phyloP scores from a whole-genome alignment of 2,113 vertebrate genomes.

The Syngnathus floridae region DNA sequence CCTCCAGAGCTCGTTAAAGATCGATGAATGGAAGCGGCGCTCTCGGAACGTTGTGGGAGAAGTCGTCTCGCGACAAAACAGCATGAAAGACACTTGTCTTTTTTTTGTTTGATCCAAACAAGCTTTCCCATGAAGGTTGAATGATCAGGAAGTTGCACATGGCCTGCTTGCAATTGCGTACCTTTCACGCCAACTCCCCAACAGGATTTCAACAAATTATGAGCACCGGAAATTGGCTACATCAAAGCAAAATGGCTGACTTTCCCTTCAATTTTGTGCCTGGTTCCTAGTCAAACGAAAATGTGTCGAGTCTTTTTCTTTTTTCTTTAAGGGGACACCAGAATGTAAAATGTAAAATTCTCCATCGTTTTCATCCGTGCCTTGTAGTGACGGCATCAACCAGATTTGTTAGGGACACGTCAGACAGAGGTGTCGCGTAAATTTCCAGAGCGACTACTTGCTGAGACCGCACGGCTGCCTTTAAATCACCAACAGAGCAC shows the following conservation, averaged over 20 bases:
- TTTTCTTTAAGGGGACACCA: no score
- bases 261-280: background rate
- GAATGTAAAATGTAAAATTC: no score
- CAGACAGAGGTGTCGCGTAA: conserved; percentile 1
- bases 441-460: background rate
- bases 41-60: background rate
- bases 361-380: background rate
- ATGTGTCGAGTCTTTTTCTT: no score
- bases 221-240: no score
- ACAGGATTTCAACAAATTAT: no score
- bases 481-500: conserved; percentile 10
- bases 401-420: background rate
- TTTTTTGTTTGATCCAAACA: no score
- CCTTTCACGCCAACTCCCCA: no score
- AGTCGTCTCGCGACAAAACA: background rate
- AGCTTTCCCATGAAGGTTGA: background rate
- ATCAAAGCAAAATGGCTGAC: background rate
- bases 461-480: background rate
- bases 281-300: background rate
- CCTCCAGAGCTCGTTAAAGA: conserved; percentile 44
- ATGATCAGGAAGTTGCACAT: no score
- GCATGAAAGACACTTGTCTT: background rate
- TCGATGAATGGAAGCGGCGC: conserved; percentile 11
- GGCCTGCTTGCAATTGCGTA: no score
- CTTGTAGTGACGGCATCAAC: background rate